Percentiles rank a stretch among this genome's conserved stretches.
phyloP scores from a whole-genome alignment of 1,140 invertebrate species.

The Drosophila equinoxialis region DNA sequence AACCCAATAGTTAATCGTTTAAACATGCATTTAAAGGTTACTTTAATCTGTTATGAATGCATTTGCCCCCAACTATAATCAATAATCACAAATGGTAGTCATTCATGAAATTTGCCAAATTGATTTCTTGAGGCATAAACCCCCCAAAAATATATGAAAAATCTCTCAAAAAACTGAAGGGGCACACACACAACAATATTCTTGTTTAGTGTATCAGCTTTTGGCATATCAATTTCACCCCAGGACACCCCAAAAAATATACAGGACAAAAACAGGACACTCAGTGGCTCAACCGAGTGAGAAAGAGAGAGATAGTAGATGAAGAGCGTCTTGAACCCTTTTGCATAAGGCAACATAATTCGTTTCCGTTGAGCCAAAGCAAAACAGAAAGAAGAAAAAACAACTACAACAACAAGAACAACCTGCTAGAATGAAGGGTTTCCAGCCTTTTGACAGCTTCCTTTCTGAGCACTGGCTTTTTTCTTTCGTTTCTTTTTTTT shows the following conservation, averaged over 20 bases:
- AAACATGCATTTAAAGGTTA: too few species aligned
- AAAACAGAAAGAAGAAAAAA: constrained; percentile 25
- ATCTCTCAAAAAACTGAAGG: not conserved
- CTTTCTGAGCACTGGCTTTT: constrained; percentile 33
- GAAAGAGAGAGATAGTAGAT: constrained; percentile 7
- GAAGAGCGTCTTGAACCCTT: constrained; percentile 50
- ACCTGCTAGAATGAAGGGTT: constrained; percentile 46
- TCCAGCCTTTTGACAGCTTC: constrained; percentile 70
- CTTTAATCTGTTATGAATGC: too few species aligned
- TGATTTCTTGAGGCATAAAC: constrained; percentile 22
- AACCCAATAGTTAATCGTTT: too few species aligned
- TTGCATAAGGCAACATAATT: constrained; percentile 74
- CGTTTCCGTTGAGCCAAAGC: constrained; percentile 63
- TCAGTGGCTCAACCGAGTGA: too few species aligned
- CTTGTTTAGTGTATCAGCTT: constrained; percentile 16
- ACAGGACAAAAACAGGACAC: not conserved
- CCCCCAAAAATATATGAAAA: constrained; percentile 10
- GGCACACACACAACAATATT: not conserved
- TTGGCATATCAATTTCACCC: constrained; percentile 68
- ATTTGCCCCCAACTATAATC: not conserved
- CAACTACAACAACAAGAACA: constrained; percentile 28
- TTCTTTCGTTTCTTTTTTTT: too few species aligned
- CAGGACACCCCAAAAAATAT: constrained; percentile 31
- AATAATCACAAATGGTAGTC: not conserved
- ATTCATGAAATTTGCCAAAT: constrained; percentile 38